Percentiles rank a stretch among this genome's conserved stretches.
Conservation (phyloP, 2,797 vertebrate species). For the Mormyrus proboscirostris region DNA sequence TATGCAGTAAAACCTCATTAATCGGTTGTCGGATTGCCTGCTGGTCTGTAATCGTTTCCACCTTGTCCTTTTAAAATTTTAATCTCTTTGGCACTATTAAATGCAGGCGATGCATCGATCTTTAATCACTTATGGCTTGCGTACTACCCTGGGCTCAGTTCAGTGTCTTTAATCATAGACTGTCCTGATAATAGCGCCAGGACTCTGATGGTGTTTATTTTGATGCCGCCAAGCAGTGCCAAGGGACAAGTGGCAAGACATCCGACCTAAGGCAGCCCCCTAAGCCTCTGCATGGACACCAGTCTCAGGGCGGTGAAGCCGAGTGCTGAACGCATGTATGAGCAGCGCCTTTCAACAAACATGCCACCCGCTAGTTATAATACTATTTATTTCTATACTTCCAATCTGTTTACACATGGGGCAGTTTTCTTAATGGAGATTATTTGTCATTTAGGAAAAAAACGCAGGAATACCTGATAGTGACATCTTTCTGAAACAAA, state of each 20-base stretch:
- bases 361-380: neutral
- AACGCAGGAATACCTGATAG: neutral
- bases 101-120: neutral
- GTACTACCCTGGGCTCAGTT: neutral
- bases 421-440: neutral
- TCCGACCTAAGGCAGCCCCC: neutral
- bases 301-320: neutral
- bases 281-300: neutral
- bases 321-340: neutral
- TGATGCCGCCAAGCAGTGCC: neutral
- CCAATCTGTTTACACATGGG: neutral
- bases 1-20: neutral
- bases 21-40: neutral
- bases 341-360: neutral
- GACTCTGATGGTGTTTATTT: neutral
- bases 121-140: neutral
- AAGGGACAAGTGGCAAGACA: neutral
- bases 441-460: neutral
- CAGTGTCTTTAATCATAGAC: slow-evolving; percentile 15
- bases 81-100: neutral
- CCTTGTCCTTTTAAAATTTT: neutral
- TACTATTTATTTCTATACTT: neutral
- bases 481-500: neutral
- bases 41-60: neutral
- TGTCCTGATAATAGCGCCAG: neutral